Conservation (phyloP, 2,888 invertebrate species). For the Harmothoe impar region DNA sequence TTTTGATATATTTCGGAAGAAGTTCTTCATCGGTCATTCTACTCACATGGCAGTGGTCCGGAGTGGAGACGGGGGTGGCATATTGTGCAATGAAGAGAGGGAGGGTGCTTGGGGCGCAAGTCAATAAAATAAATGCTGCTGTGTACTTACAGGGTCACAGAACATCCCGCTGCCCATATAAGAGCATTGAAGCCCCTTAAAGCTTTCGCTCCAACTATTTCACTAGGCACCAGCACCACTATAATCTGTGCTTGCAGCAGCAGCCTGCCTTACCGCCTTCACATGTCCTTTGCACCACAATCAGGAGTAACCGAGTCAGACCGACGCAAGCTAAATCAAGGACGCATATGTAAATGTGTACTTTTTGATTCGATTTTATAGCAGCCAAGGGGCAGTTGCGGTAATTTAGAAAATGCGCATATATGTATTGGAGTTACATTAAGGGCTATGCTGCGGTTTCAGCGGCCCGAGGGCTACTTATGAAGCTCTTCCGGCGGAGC, state of each 20-base stretch:
- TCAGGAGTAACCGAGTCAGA: background rate
- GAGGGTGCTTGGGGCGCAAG: background rate
- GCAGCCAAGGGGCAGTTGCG: background rate
- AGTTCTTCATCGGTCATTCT: slow-evolving; percentile 10
- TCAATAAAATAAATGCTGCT: slow-evolving; percentile 19
- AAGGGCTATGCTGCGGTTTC: background rate
- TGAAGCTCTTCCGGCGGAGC: slow-evolving; percentile 15
- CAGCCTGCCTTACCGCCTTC: too few relatives aligned
- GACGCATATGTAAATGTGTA: background rate
- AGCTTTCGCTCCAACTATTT: background rate
- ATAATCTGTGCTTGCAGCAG: background rate
- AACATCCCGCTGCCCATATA: background rate
- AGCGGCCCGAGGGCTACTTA: background rate
- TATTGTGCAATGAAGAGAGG: background rate
- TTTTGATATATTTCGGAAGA: slow-evolving; percentile 32
- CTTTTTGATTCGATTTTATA: background rate
- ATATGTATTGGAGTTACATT: background rate
- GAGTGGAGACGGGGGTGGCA: background rate
- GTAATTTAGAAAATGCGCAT: background rate
- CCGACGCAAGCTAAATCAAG: background rate
- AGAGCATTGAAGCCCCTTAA: background rate
- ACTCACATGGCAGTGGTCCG: background rate
- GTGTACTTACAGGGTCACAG: slow-evolving; percentile 17
- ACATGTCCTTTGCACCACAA: background rate
- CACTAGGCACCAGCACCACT: background rate